A percentile compares a stretch with the other conserved stretches of the same genome.
Evolutionary conservation across 1,140 invertebrate genomes (phyloP).

Genomic region (Aethina tumida): DNA sequence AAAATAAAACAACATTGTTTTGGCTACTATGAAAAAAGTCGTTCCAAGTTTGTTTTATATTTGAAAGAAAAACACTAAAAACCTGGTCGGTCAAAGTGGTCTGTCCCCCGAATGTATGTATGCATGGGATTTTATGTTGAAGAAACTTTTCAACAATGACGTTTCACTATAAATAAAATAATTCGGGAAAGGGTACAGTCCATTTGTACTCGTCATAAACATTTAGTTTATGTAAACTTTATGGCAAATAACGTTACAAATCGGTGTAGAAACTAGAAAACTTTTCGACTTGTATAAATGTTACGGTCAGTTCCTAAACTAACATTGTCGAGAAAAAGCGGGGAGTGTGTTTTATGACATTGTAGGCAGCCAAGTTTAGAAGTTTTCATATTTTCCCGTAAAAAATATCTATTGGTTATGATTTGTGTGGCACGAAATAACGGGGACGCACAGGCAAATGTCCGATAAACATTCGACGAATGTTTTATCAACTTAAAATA

Average conservation of each 20-base stretch:
- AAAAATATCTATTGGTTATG: slow-evolving; percentile 22
- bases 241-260: slow-evolving; percentile 14
- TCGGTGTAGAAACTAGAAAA: slow-evolving; percentile 14
- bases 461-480: too few relatives aligned
- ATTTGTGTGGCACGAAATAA: slow-evolving; percentile 24
- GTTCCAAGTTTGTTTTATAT: slow-evolving; percentile 1
- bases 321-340: slow-evolving; percentile 22
- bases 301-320: slow-evolving; percentile 28
- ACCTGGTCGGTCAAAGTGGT: neutral
- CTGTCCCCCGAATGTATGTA: too few relatives aligned
- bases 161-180: too few relatives aligned
- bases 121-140: too few relatives aligned
- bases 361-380: slow-evolving; percentile 21
- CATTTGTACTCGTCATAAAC: too few relatives aligned
- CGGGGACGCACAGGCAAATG: too few relatives aligned
- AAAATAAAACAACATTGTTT: too few relatives aligned
- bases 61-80: neutral
- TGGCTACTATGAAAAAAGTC: too few relatives aligned
- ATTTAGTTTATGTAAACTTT: too few relatives aligned
- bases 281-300: slow-evolving; percentile 25
- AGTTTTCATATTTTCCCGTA: slow-evolving; percentile 26
- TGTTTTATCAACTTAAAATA: too few relatives aligned
- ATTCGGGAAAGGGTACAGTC: too few relatives aligned
- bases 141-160: too few relatives aligned
- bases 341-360: slow-evolving; percentile 29